Evolutionary conservation across 1,140 invertebrate genomes (phyloP), one percentile per base, ranked within the genome.

Genomic region (Drosophila fuyamai): DNA sequence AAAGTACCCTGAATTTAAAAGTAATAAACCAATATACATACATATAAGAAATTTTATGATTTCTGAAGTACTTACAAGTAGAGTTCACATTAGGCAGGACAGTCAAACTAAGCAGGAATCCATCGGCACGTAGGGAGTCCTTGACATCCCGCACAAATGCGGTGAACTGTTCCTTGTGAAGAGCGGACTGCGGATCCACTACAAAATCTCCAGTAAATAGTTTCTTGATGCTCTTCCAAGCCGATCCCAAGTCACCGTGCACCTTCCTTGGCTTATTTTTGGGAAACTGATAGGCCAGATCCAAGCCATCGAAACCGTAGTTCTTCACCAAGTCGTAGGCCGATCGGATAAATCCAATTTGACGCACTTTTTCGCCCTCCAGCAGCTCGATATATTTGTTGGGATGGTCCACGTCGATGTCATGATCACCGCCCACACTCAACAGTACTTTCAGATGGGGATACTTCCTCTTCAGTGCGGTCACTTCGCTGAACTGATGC

Each of bases 241-340:
- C 84, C 0, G 93, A 92, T 93, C 95, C 94, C 27, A 95, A 91
- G 13, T 94, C 94, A 8, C 94, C 93, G 35, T 95, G 95, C 13
- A 97, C 94, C 89, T 97, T 96, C 91, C 96, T 95, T 2, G 96
- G 95, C 89, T 96, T 96, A 41, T 94, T 94, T 32, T 94, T 94
- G 1, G 96, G 95, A 92, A 97, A 97, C 93, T 97, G 96, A 96
- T 96, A 97, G 9, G 96, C 96, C 1, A 98, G 93, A 91, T 97
- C 97, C 2, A 97, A 92, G 13, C 97, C 97, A 91, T 97, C 97
- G 57, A 97, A 97, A 1, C 95, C 95, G 78, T 96, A 96, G 56
- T 95, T 95, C 50, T 95, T 95, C 1, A 97, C 92, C 4, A 97
- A 59, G 1, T 95, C 90, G 18, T 94, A 93, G 5, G 95, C 95